Conservation (phyloP, 2,888 invertebrate genomes). For the Platycnemis pennipes region DNA sequence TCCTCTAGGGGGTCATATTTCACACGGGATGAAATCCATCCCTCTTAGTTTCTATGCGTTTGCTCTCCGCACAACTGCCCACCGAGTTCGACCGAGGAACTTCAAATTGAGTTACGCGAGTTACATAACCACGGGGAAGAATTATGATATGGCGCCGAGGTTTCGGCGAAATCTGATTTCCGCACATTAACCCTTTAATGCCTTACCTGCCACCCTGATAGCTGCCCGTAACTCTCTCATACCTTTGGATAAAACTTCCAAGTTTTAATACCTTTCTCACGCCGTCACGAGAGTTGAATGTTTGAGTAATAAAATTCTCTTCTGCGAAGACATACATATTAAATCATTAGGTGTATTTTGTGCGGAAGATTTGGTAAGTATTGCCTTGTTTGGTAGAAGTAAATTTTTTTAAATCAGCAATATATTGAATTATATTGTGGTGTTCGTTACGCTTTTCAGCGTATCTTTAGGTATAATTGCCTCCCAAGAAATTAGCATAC, state of each 20-base stretch:
- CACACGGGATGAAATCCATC: not conserved
- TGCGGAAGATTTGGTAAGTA: no score
- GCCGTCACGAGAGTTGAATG: not conserved
- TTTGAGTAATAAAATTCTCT: not conserved
- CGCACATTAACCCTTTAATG: constrained; percentile 3
- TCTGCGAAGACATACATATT: not conserved
- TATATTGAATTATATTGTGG: no score
- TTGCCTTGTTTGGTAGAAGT: no score
- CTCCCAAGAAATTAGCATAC: no score
- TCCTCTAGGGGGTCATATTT: not conserved
- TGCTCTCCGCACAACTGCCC: not conserved
- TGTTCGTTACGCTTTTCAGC: no score
- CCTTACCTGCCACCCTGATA: not conserved
- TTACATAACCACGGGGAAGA: not conserved
- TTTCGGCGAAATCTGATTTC: not conserved
- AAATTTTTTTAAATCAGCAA: no score
- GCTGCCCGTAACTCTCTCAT: not conserved
- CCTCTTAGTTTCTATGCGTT: not conserved
- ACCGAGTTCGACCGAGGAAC: not conserved
- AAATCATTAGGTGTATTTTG: not conserved
- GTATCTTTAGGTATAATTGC: no score
- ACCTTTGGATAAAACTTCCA: not conserved
- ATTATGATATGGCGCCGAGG: not conserved
- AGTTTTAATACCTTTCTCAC: not conserved
- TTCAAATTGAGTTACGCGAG: constrained; percentile 27